Conservation (phyloP, 1,140 invertebrate species). For the Harpegnathos saltator region DNA sequence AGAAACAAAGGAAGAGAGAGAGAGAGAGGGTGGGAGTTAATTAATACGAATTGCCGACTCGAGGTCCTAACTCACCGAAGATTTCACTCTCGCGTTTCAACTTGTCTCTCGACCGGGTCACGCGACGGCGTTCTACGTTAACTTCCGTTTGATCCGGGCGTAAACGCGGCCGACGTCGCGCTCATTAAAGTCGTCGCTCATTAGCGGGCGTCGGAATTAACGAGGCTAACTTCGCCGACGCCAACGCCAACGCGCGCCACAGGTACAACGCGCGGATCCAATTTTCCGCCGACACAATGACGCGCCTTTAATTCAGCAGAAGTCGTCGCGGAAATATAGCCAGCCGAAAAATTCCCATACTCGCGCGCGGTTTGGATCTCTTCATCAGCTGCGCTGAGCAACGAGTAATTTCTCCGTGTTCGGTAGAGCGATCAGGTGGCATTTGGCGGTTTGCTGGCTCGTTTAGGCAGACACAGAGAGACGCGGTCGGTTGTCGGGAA, state of each 20-base stretch:
- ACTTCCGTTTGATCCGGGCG: slow-evolving; percentile 16
- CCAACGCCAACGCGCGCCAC: background rate
- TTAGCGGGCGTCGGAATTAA: background rate
- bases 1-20: background rate
- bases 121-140: slow-evolving; percentile 65
- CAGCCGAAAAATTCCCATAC: background rate
- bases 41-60: slow-evolving; percentile 80
- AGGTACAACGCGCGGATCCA: too few species aligned
- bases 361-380: background rate
- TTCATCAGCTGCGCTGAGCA: slow-evolving; percentile 20
- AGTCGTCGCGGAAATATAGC: background rate
- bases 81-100: slow-evolving; percentile 60
- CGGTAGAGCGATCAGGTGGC: slow-evolving; percentile 69
- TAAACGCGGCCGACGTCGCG: background rate
- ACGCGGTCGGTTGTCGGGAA: slow-evolving; percentile 71
- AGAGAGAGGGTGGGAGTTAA: slow-evolving; percentile 71
- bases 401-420: slow-evolving; percentile 66
- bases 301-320: background rate
- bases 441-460: slow-evolving; percentile 76
- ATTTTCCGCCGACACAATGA: background rate
- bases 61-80: slow-evolving; percentile 40
- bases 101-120: slow-evolving; percentile 73
- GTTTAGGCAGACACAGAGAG: slow-evolving; percentile 69
- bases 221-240: background rate
- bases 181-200: slow-evolving; percentile 19